Conservation (phyloP, 2,888 invertebrate species). For the Cephalotes varians region DNA sequence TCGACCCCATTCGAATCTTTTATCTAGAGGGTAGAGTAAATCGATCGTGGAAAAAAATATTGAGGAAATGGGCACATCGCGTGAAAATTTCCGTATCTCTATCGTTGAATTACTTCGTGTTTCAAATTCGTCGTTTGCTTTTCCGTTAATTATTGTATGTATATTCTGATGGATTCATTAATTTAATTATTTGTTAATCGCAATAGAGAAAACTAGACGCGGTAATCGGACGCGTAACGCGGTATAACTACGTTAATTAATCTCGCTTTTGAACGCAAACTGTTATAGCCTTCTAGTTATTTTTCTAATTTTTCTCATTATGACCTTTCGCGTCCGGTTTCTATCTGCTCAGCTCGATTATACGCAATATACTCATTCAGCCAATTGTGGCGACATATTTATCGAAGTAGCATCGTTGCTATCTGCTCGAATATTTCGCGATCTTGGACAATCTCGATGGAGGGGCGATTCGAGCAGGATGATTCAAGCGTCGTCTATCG, state of each 20-base stretch:
- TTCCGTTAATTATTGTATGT: background rate
- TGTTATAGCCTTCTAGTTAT: background rate
- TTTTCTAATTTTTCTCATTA: background rate
- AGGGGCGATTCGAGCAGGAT: background rate
- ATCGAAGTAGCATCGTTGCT: background rate
- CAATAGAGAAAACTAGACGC: background rate
- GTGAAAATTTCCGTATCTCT: background rate
- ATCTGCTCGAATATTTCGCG: constrained; percentile 35
- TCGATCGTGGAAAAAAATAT: background rate
- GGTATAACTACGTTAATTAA: constrained; percentile 4
- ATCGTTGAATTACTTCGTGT: background rate
- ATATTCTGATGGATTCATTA: too few species aligned
- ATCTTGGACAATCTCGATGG: constrained; percentile 46
- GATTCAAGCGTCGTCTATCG: constrained; percentile 4
- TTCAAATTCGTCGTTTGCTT: background rate
- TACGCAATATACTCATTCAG: background rate
- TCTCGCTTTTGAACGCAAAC: background rate
- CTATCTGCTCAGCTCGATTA: background rate
- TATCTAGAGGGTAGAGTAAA: background rate
- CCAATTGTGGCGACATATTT: background rate
- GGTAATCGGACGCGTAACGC: background rate
- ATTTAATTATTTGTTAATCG: background rate
- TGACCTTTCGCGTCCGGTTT: background rate
- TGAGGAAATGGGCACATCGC: background rate
- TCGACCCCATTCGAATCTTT: constrained; percentile 3